Percentiles rank a stretch among this genome's conserved stretches.
Evolutionary conservation across 2,113 vertebrate species (phyloP).

Genomic region (Stictonetta naevosa): DNA sequence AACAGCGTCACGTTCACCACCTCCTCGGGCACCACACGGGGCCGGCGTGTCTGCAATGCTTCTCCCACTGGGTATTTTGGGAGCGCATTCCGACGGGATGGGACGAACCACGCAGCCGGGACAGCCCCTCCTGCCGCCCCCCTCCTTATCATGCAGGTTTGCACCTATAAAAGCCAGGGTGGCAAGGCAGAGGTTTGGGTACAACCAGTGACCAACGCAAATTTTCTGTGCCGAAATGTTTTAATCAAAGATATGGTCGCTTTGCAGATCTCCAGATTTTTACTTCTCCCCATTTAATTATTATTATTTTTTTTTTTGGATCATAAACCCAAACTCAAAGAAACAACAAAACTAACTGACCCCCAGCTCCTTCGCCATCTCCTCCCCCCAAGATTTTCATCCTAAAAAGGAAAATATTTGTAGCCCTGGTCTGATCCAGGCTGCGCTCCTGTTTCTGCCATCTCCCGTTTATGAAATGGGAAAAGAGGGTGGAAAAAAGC

Average conservation of each 20-base stretch:
- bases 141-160: neutral
- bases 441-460: neutral
- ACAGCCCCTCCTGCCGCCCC: neutral
- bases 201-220: accelerated
- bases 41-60: conserved; percentile 35
- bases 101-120: neutral
- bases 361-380: neutral
- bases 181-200: neutral
- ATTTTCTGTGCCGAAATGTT: neutral
- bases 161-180: neutral
- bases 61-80: conserved; percentile 35
- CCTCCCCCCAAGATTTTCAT: neutral
- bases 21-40: conserved; percentile 44
- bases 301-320: too few species aligned
- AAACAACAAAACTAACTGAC: neutral
- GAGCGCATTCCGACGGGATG: conserved; percentile 51
- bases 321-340: neutral
- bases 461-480: neutral
- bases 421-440: neutral
- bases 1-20: neutral
- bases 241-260: neutral
- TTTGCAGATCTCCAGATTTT: neutral
- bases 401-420: neutral
- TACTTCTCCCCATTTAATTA: neutral
- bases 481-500: neutral